Evolutionary conservation across 2,888 invertebrate genomes (phyloP).

Genomic region (Mythimna lalbum): DNA sequence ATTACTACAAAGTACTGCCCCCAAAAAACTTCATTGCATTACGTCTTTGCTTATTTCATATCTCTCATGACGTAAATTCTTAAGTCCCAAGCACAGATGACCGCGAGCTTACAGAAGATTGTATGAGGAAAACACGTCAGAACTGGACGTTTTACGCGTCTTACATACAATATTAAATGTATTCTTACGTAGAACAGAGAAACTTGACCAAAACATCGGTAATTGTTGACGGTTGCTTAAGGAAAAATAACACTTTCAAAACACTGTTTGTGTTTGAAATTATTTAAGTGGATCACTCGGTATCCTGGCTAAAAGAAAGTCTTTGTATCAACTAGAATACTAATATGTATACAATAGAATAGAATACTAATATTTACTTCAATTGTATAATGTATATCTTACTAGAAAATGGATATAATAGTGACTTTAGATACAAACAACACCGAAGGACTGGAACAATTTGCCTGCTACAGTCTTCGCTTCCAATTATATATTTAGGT

Average conservation of each 20-base stretch:
- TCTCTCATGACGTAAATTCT: constrained; percentile 14
- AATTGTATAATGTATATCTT: too few species aligned
- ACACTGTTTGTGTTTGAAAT: constrained; percentile 1
- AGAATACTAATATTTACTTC: too few species aligned
- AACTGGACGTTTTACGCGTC: background rate
- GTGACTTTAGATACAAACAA: background rate
- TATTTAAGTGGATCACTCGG: background rate
- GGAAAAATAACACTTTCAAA: constrained; percentile 15
- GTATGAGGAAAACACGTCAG: constrained; percentile 47
- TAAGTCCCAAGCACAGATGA: constrained; percentile 19
- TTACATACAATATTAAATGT: constrained; percentile 33
- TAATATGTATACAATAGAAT: background rate
- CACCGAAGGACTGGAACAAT: too few species aligned
- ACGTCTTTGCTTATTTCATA: constrained; percentile 1
- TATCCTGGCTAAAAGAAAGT: background rate
- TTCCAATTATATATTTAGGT: too few species aligned
- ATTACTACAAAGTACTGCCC: background rate
- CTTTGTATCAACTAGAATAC: background rate
- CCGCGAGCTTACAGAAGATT: constrained; percentile 13
- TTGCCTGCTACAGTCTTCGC: too few species aligned
- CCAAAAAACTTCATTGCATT: background rate
- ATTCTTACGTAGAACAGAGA: background rate
- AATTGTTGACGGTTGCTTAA: background rate
- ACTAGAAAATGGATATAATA: too few species aligned
- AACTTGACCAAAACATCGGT: background rate